Evolutionary conservation across 2,113 vertebrate species (phyloP), one percentile per base, ranked within the genome.

Genomic region (Cyanistes caeruleus): DNA sequence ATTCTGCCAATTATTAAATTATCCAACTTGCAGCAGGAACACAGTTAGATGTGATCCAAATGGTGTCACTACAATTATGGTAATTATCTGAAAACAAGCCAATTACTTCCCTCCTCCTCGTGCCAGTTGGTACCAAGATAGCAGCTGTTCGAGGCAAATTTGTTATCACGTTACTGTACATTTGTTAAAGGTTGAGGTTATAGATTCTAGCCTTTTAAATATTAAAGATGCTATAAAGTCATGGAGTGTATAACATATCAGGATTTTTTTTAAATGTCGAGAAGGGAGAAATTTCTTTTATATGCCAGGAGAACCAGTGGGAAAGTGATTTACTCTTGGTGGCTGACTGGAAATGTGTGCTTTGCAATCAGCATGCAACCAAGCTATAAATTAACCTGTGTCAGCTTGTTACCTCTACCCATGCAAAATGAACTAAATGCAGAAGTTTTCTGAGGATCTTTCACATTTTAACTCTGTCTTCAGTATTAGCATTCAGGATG

Each of bases 81-180:
- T 97, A 95, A 95, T 97, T 96, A 95, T 88, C 95, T 97, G 96
- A 96, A 97, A 95, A 97, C 94, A 95, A 97, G 95, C 97, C 97
- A 95, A 95, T 97, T 96, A 94, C 93, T 85, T 93, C 79, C 89
- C 84, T 95, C 68, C 91, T 96, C 93, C 90, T 93, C 35, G 0
- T 94, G 91, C 95, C 95, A 93, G 90, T 97, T 95, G 94, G 96
- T 96, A 88, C 93, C 93, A 74, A 95, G 96, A 93, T 75, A 96
- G 95, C 96, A 97, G 96, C 96, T 97, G 96, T 93, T 96, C 27
- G 0, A 96, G 87, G 75, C 88, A 94, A 95, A 97, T 96, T 93
- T 95, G 94, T 95, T 95, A 93, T 18, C 35, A 2, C 63, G 16
- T 96, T 95, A 92, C 91, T 91, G 89, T 95, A 93, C 89, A 51